Percentiles rank a stretch among this genome's conserved stretches.
These are phyloP conservation scores for Lemur catta DNA, from an alignment of 2,797 vertebrate species.

Conservation along the genomic window DNA sequence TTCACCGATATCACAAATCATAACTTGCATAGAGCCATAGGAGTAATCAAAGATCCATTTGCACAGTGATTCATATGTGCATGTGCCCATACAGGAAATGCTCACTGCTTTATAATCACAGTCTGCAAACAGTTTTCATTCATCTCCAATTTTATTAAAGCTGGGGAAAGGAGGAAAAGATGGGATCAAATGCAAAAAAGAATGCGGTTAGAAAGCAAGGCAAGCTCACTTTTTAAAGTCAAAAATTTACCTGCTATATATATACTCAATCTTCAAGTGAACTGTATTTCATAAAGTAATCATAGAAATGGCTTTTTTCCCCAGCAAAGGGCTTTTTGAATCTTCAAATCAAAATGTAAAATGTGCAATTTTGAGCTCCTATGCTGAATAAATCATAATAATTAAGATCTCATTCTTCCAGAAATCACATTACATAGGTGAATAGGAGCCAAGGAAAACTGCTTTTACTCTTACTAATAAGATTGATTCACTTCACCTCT, in stretches of 20 bases:
- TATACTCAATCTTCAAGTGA: conserved; percentile 55
- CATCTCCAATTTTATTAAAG: conserved; percentile 73
- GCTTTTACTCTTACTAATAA: conserved; percentile 53
- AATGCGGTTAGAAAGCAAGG: conserved; percentile 51
- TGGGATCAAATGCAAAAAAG: conserved; percentile 62
- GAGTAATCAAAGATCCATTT: conserved; percentile 80
- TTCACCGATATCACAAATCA: conserved; percentile 78
- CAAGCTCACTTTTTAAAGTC: conserved; percentile 58
- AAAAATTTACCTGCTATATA: conserved; percentile 64
- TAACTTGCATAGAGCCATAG: conserved; percentile 70
- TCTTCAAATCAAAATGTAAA: conserved; percentile 72
- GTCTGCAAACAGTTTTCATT: conserved; percentile 73
- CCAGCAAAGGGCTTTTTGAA: conserved; percentile 53
- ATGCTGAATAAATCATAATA: conserved; percentile 60
- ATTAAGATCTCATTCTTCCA: conserved; percentile 70
- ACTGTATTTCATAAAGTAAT: conserved; percentile 77
- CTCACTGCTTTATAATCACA: conserved; percentile 72
- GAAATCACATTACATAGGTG: not conserved
- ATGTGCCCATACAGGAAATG: conserved; percentile 27
- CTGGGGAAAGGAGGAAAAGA: conserved; percentile 57
- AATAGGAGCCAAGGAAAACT: conserved; percentile 34
- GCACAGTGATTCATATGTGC: conserved; percentile 53
- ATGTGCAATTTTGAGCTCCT: conserved; percentile 27
- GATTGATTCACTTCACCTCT: not conserved
- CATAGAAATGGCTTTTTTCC: conserved; percentile 54